Base-by-base conservation (phyloP, 1,140 invertebrate species). In the Callitettix versicolor region DNA sequence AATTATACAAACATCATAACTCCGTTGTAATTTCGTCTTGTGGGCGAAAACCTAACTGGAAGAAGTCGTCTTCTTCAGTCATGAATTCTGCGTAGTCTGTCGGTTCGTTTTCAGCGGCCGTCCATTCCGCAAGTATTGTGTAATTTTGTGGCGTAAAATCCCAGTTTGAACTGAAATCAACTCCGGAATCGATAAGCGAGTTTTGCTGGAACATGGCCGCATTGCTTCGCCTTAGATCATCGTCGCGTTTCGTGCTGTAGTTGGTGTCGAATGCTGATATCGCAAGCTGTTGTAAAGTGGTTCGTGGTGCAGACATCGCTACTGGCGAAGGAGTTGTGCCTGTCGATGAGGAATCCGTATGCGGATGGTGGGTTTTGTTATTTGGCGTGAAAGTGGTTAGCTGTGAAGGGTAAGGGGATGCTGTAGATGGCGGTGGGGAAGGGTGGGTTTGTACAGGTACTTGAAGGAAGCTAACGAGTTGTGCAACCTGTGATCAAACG, bases 11-110 rank as follows among this genome's bases (percentile, higher is more conserved):
- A 30, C 26, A 57, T 77, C 71, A 85, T 64, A 86, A 75, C 73
- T 85, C 83, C 53, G 84, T 86, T 47, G 83, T 85, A 58, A 86
- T 83, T 73, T 85, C 83, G 67, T 86, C 84, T 66, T 86, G 84
- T 2, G 84, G 84, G 59, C 83, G 73, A 63, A 83, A 82, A 17
- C 82, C 82, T 63, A 85, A 74, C 63, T 82, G 79, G 61, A 80
- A 80, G 59, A 84, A 81, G 65, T 85, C 82, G 59, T 85, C 64
- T 61, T 84, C 81, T 7, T 55, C 21, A 47, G 38, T 41, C 51
- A 52, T 22, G 55, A 59, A 40, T 38, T 52, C 34, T 5, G 15
- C 34, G 15, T 38, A 57, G 3, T 49, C 46, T 5, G 22, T 52
- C 5, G 42, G 20, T 9, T 49, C 46, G 15, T 20, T 14, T 22